Evolutionary conservation across 1,140 invertebrate species (phyloP).

Genomic region (Plodia interpunctella): DNA sequence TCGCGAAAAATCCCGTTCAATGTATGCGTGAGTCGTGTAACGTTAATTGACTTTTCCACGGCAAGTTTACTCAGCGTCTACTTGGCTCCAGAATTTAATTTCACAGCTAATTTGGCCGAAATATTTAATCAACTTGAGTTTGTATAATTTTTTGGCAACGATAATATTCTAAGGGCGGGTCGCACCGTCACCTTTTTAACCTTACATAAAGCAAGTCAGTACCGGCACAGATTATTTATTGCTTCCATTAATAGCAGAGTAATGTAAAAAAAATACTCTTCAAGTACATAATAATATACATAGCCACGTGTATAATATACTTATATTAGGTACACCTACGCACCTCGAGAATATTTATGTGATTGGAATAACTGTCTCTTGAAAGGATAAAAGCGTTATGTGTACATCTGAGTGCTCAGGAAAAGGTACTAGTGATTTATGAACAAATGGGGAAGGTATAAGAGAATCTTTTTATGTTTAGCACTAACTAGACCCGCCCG

Average conservation of each 20-base stretch:
- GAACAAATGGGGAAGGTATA: neutral
- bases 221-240: too few relatives aligned
- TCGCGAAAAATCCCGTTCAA: conserved; percentile 39
- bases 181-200: too few relatives aligned
- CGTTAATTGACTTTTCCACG: conserved; percentile 15
- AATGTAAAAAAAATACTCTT: too few relatives aligned
- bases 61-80: neutral
- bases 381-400: neutral
- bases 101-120: neutral
- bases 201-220: too few relatives aligned
- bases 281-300: too few relatives aligned
- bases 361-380: neutral
- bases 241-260: too few relatives aligned
- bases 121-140: neutral
- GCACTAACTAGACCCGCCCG: too few relatives aligned
- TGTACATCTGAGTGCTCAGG: neutral
- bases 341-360: neutral
- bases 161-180: too few relatives aligned
- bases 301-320: too few relatives aligned
- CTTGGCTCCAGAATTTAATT: neutral
- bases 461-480: neutral
- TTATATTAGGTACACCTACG: too few relatives aligned
- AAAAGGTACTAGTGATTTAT: neutral
- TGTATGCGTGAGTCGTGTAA: conserved; percentile 9
- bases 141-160: too few relatives aligned